These are phyloP conservation scores for Takifugu flavidus DNA, from an alignment of 2,113 vertebrate species.

Conservation along the genomic window DNA sequence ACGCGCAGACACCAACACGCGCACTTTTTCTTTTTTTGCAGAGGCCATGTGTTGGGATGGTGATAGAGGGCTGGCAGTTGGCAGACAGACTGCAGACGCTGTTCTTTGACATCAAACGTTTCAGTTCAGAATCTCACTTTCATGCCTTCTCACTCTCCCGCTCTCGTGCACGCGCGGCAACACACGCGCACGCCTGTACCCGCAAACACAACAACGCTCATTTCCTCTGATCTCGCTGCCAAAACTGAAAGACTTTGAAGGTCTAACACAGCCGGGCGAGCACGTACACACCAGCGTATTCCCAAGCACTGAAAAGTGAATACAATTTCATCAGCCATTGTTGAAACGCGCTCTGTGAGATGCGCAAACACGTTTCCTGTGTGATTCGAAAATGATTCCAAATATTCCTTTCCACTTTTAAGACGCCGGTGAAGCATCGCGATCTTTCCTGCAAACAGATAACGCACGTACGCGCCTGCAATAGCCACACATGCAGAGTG, in stretches of 20 bases:
- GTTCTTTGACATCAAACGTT: constrained; percentile 74
- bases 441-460: neutral
- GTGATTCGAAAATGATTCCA: constrained; percentile 27
- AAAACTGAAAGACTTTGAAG: constrained; percentile 64
- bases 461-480: neutral
- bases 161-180: constrained; percentile 8
- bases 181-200: constrained; percentile 20
- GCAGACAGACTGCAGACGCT: constrained; percentile 72
- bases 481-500: no score
- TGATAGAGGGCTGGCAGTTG: constrained; percentile 72
- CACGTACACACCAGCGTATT: constrained; percentile 24
- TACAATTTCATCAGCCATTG: constrained; percentile 56
- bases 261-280: constrained; percentile 32
- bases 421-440: constrained; percentile 5
- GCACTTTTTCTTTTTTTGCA: constrained; percentile 32
- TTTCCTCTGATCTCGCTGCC: constrained; percentile 69
- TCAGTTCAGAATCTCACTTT: constrained; percentile 68
- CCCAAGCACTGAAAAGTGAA: constrained; percentile 42
- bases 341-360: constrained; percentile 43
- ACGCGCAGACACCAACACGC: constrained; percentile 14
- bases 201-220: constrained; percentile 52
- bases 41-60: constrained; percentile 73
- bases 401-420: constrained; percentile 8
- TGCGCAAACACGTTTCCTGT: constrained; percentile 36
- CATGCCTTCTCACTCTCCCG: constrained; percentile 54